Base-by-base conservation (phyloP, 2,888 invertebrate genomes). In the Stenodema calcarata region DNA sequence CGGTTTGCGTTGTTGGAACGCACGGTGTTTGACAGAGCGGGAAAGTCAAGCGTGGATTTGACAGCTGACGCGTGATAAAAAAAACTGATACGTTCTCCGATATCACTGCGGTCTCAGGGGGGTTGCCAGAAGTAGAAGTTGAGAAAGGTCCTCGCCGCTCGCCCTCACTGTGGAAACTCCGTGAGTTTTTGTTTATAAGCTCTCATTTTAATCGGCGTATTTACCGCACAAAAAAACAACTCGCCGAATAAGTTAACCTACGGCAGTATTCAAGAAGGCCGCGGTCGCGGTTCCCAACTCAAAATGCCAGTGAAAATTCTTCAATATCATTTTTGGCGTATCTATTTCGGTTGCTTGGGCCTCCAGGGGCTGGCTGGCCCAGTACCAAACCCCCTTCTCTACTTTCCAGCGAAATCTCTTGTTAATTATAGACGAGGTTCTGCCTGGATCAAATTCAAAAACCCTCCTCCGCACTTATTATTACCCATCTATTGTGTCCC, bases 401-500 rank as follows among this genome's bases (percentile, higher is more conserved):
- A 80, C 82, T 82, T 82, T 82, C 82, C 82, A 82, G 82, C 47
- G 82, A 42, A 84, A 70, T 54, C 50, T 62, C 62, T 62, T 86
- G 73, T 81, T 86, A 86, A 86, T 86, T 86, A 86, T 86, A 86
- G 86, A 62, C 50, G 23, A 35, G 69, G 54, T 30, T 62, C 62
- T 69, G 41, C 73, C 86, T 86, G 86, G 86, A 86, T 86, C 86
- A 81, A 86, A 86, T 86, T 86, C 86, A 86, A 86, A 86, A 84
- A 73, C 84, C 80, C 80, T 73, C 84, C 84, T 84, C 84, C 84
- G 75, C 84, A 84, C 73, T 70, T 70, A 84, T 70, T 70, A 84
- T 84, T 84, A 62, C 73, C 42, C 44, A 44, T 84, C 84, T 84
- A 84, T 84, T 84, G 84, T 84, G 84, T 84, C 75, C 84, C 50